Evolutionary conservation across 30 jellyfish, hydroid and myxozoan genomes (phyloP), one percentile per base, ranked within the genome.

Genomic region (Aurelia sp.): DNA sequence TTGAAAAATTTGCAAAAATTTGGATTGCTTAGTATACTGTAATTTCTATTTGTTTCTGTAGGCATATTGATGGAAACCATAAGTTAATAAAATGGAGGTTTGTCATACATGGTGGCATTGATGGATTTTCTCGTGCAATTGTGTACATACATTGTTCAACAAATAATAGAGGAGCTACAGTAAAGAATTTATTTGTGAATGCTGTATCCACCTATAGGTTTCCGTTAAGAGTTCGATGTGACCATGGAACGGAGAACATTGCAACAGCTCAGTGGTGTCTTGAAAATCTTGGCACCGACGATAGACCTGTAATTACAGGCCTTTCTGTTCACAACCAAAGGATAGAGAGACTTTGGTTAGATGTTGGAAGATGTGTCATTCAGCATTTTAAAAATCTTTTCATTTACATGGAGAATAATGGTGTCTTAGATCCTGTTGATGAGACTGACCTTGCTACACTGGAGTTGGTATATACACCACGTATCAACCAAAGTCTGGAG

Each of bases 281-380:
- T 17, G 23, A 71, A 58, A 71, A 71, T 19, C 17, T 33, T 58
- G 81, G 81, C 3, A 7, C 19, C 67, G 16, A 71, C 40, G 63
- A 21, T 21, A 22, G 64, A 40, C 62, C 65, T 41, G 33, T 22
- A 6, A 17, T 66, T 17, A 30, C 50, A 16, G 77, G 77, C 22
- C 33, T 33, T 16, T 76, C 87, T 58, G 87, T 76, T 40, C 87
- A 76, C 37, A 76, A 76, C 59, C 87, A 76, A 41, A 76, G 87
- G 37, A 76, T 76, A 47, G 87, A 76, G 37, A 33, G 81, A 21
- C 37, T 76, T 19, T 76, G 87, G 87, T 19, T 21, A 18, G 53
- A 60, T 57, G 60, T 37, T 19, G 21, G n/a, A 60, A 18, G 33
- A 7, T 20, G 30, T 57, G 75, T 30, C 58, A 18, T 31, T 53